Conservation (phyloP, 2,113 vertebrate genomes). For the Catharus bicknelli region DNA sequence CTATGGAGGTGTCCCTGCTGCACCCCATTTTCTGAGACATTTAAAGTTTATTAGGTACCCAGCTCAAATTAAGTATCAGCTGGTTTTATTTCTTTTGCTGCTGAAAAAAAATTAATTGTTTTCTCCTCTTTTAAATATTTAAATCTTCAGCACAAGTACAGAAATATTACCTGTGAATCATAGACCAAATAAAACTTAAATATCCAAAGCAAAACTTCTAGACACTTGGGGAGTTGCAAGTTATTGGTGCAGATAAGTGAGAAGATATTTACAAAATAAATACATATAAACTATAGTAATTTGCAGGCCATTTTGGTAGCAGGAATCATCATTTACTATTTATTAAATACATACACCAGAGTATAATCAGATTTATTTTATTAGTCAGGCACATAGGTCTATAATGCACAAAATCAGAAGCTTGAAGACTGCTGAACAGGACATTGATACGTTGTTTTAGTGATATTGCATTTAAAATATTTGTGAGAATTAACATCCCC, state of each 20-base stretch:
- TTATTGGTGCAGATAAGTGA: background rate
- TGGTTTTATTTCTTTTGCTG: background rate
- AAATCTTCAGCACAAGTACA: background rate
- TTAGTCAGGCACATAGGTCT: background rate
- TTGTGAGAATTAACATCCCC: background rate
- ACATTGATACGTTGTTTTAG: background rate
- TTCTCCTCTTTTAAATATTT: background rate
- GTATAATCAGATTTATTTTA: background rate
- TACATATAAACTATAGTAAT: background rate
- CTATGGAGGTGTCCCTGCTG: background rate
- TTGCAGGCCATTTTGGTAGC: background rate
- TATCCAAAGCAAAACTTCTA: background rate
- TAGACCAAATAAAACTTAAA: background rate
- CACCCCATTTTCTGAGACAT: background rate
- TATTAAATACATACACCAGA: background rate
- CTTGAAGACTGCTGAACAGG: background rate
- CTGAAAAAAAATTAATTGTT: background rate
- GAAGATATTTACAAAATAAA: background rate
- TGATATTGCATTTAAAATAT: background rate
- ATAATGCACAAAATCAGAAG: background rate
- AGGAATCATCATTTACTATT: background rate
- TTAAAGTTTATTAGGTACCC: background rate
- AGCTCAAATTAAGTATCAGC: background rate
- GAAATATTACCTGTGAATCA: background rate
- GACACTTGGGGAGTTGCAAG: background rate